Percentiles rank a stretch among this genome's conserved stretches.
Evolutionary conservation across 2,888 invertebrate species (phyloP).

Genomic region (Bruchidius siliquastri): DNA sequence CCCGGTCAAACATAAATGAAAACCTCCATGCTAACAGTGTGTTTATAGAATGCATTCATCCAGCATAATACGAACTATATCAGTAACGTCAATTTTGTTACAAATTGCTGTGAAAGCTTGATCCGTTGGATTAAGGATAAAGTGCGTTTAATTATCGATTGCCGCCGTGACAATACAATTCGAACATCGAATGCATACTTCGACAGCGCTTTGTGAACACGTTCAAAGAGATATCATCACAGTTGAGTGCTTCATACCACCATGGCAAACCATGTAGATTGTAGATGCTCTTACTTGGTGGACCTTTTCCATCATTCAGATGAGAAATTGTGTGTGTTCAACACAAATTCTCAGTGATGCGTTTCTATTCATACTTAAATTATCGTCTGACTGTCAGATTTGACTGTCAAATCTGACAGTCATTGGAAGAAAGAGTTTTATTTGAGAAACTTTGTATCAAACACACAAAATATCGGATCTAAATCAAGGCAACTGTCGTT

Average conservation of each 20-base stretch:
- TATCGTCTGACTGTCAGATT: too few species aligned
- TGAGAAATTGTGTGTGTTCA: too few species aligned
- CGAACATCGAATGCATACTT: neutral
- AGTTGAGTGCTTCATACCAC: neutral
- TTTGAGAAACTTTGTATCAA: too few species aligned
- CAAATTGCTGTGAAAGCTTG: neutral
- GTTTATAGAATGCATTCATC: neutral
- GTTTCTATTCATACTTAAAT: too few species aligned
- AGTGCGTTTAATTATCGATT: neutral
- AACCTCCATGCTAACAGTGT: neutral
- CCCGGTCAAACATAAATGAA: neutral
- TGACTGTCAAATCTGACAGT: too few species aligned
- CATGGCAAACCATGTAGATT: too few species aligned
- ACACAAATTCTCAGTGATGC: too few species aligned
- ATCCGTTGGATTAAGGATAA: neutral
- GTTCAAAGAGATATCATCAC: neutral
- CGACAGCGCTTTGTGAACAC: neutral
- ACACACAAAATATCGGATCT: too few species aligned
- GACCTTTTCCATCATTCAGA: too few species aligned
- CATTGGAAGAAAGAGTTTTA: too few species aligned
- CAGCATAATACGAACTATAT: neutral
- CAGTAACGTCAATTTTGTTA: neutral
- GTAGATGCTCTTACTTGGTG: too few species aligned
- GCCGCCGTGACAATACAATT: neutral
- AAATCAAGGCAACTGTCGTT: too few species aligned